Base-by-base conservation (phyloP, 2,888 invertebrate genomes). In the Volucella inanis region DNA sequence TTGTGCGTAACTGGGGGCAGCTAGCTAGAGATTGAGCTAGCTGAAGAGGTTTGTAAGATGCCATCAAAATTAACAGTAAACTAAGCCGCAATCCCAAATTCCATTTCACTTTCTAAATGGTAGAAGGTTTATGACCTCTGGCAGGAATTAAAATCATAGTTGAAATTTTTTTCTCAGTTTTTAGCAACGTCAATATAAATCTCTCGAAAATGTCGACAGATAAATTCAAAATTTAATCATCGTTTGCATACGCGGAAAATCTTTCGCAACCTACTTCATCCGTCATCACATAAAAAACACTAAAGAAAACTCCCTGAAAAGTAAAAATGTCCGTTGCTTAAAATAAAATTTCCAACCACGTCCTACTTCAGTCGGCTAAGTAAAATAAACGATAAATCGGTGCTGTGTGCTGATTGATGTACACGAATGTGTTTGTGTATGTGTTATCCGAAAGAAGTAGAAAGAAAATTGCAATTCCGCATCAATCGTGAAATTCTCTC, bases 381-480 rank as follows among this genome's bases (percentile, higher is more conserved):
- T 65, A 68, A 75, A 75, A 80, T 80, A 74, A 74, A 79, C 79
- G 72, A 79, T 79, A 74, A 80, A 71, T 80, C 67, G 67, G 70
- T 84, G 75, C 75, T 84, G 75, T 75, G 31, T 77, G 57, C 70
- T 45, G 15, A 31, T 31, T 14, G 8, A 22, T 15, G 14, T 59
- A 11, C 65, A 61, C 70, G 54, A 75, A 61, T 71, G 84, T 84
- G 38, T 84, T 75, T 84, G 84, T 84, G 84, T 84, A 80, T 84
- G 84, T 75, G 75, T 80, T 71, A 79, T 74, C 68, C 64, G 74
- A 84, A 75, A 80, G 74, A 75, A 84, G 75, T 80, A 65, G 64
- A 84, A 82, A 84, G 65, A 80, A 84, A 84, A 84, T 84, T 84
- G 84, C 84, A 84, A 84, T 84, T 84, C 84, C 84, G 84, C 84